Base-by-base conservation (phyloP, 2,888 invertebrate species). In the Hypselothyrea guttata region DNA sequence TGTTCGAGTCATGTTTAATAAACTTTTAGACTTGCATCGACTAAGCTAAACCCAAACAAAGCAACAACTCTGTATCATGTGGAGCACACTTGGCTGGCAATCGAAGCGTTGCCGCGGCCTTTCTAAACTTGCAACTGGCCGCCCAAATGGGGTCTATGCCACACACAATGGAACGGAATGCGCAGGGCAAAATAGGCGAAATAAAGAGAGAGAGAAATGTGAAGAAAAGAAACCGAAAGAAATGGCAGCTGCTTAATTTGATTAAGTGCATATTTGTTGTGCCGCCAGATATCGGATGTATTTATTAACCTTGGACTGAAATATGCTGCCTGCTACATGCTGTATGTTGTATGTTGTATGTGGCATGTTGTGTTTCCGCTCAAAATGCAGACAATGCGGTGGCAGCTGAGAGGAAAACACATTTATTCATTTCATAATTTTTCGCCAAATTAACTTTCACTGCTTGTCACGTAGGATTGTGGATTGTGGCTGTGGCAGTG, bases 381-480 rank as follows among this genome's bases (percentile, higher is more conserved):
- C 44, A 41, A 47, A 47, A 51, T 47, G 56, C 34, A 70, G 57
- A 78, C 83, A 78, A 79, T 79, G 75, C 57, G 58, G 38, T 68
- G 61, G 46, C 63, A 56, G 69, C 66, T 38, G 38, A 62, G 62
- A 69, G 60, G 69, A 57, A 56, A 67, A 55, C 78, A 68, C 45
- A 81, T 54, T 54, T 22, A 22, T 22, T 54, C 63, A 72, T 68
- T 79, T 79, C 84, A 79, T 79, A 77, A 83, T 81, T 84, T 79
- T 72, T 77, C 61, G 64, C 75, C 63, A 84, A 81, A 81, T 84
- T 81, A 81, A 81, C 79, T 81, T 81, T 81, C 79, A 81, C 79
- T 71, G 59, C 77, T 66, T 64, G 81, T 84, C 84, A 77, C 72
- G 61, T 78, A 68, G 75, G 84, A 81, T 75, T 71, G 62, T 61